phyloP scores from a whole-genome alignment of 2,113 vertebrate genomes.

The Scophthalmus maximus region DNA sequence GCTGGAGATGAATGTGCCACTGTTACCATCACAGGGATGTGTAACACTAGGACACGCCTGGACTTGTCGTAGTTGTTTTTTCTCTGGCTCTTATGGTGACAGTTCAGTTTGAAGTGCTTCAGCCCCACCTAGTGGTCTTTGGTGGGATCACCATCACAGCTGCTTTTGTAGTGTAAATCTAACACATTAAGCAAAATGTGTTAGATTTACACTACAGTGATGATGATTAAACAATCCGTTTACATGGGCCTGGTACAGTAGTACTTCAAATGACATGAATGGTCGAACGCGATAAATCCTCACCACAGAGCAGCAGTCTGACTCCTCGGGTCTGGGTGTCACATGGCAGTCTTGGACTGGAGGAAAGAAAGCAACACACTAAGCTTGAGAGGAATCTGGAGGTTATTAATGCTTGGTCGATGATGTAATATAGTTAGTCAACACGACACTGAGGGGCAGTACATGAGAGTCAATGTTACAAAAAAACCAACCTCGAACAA shows the following conservation, averaged over 20 bases:
- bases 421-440: neutral
- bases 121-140: slow-evolving; percentile 55
- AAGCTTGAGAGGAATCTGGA: neutral
- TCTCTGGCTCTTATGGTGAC: neutral
- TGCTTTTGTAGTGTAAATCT: neutral
- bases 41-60: neutral
- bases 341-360: slow-evolving; percentile 50
- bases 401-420: neutral
- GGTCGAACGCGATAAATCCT: slow-evolving; percentile 11
- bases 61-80: slow-evolving; percentile 9
- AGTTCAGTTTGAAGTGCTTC: neutral
- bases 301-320: slow-evolving; percentile 72
- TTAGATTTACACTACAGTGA: neutral
- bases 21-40: neutral
- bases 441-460: neutral
- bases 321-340: slow-evolving; percentile 50
- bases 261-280: neutral
- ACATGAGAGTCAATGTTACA: neutral
- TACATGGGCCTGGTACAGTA: neutral
- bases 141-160: neutral
- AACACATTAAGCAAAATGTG: no score
- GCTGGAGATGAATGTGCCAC: neutral
- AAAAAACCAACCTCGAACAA: neutral
- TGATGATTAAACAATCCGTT: neutral
- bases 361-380: slow-evolving; percentile 35